These are phyloP conservation scores for Girardinus metallicus DNA, from an alignment of 2,797 vertebrate genomes.

Conservation along the genomic window DNA sequence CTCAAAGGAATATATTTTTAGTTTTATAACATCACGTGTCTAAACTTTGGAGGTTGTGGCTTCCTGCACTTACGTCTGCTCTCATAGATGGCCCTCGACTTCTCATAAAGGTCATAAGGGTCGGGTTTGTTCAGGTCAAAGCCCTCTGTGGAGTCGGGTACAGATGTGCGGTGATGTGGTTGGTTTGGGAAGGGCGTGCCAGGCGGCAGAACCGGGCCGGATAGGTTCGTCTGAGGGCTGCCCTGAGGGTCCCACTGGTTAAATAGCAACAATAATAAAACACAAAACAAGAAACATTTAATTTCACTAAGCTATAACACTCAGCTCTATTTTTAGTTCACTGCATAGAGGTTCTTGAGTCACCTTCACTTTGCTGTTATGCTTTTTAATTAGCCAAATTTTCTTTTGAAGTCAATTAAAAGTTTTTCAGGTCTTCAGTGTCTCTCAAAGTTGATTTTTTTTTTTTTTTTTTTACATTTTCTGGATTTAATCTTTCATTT, in stretches of 20 bases:
- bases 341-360: background rate
- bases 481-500: background rate
- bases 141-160: slow-evolving; percentile 93
- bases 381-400: background rate
- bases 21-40: too few relatives aligned
- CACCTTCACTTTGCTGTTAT: background rate
- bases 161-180: slow-evolving; percentile 91
- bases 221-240: slow-evolving; percentile 92
- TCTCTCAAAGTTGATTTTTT: background rate
- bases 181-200: slow-evolving; percentile 88
- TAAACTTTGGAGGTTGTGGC: too few relatives aligned
- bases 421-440: background rate
- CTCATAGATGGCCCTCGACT: slow-evolving; percentile 98
- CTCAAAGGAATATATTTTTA: background rate
- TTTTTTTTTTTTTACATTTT: background rate
- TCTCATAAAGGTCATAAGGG: slow-evolving; percentile 98
- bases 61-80: slow-evolving; percentile 93
- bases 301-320: background rate
- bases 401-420: background rate
- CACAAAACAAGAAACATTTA: slow-evolving; percentile 7
- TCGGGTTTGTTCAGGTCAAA: slow-evolving; percentile 97
- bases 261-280: slow-evolving; percentile 78
- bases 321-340: background rate
- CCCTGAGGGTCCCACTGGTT: slow-evolving; percentile 96
- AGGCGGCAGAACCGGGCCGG: slow-evolving; percentile 86